Evolutionary conservation across 2,797 vertebrate genomes (phyloP), one percentile per base, ranked within the genome.

Genomic region (Pygocentrus nattereri): DNA sequence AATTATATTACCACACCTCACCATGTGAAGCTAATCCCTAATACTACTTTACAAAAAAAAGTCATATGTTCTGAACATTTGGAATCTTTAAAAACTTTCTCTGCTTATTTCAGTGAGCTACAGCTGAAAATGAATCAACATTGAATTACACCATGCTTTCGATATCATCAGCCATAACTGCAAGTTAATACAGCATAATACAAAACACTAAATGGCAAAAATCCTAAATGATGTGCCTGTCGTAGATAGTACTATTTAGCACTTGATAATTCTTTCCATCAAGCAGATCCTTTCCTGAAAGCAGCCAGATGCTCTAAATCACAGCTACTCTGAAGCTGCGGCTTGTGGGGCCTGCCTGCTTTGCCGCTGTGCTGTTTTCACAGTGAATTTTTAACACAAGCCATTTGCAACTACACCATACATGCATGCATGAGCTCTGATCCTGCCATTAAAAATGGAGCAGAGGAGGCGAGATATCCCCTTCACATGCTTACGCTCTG

Each of bases 281-380:
- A 8, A 58, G 52, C 31, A 56, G 27, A 34, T 38, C 31, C 10
- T 58, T 58, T 74, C 19, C 65, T 1, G 52, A 56, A 74, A 16
- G 30, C 71, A 74, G 71, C 69, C 71, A 74, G 71, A 74, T 74
- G 71, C 71, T 74, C 30, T 15, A 19, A 74, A 56, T 74, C 71
- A 58, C 25, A 67, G 23, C 13, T 58, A 31, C 70, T 47, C 50
- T 27, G 15, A 65, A 64, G 56, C 23, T 34, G 68, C 31, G 27
- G 58, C 56, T 47, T 65, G 23, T 80, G 23, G 1, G 19, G 49
- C 27, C 70, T 73, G 27, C 23, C 44, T 50, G 23, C 12, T 11
- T 30, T 12, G 12, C 30, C 21, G n/a, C 71, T 58, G 31, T 52
- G 52, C 52, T 58, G n/a, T 30, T 69, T 78, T 78, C 52, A 30